Evolutionary conservation across 2,113 vertebrate species (phyloP).

Genomic region (Morone chrysops): DNA sequence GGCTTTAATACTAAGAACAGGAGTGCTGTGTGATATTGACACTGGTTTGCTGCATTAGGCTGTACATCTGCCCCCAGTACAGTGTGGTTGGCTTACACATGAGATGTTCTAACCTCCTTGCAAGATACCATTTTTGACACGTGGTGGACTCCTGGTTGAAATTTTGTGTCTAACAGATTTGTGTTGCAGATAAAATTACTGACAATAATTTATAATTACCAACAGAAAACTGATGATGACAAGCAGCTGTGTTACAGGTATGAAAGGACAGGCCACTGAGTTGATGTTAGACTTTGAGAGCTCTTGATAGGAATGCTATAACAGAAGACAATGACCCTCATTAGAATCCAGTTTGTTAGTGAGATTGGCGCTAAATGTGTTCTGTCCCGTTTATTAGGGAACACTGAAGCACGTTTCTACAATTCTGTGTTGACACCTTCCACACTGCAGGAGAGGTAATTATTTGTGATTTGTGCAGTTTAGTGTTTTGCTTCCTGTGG

Average conservation of each 20-base stretch:
- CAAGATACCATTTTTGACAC: background rate
- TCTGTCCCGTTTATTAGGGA: slow-evolving; percentile 19
- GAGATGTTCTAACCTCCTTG: background rate
- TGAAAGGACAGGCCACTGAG: background rate
- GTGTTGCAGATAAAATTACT: background rate
- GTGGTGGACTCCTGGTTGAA: background rate
- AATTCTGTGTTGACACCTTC: background rate
- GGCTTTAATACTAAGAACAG: background rate
- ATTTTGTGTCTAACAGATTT: background rate
- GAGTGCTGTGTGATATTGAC: background rate
- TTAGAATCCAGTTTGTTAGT: background rate
- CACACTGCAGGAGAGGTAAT: background rate
- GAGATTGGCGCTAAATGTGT: background rate
- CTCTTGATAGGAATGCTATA: background rate
- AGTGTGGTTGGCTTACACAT: background rate
- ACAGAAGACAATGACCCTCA: background rate
- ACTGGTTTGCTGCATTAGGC: slow-evolving; percentile 9
- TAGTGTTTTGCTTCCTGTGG: slow-evolving; percentile 6
- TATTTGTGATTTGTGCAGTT: slow-evolving; percentile 6
- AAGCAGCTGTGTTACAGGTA: background rate
- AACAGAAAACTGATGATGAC: background rate
- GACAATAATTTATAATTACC: background rate
- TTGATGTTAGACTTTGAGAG: background rate
- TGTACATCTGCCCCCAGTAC: background rate
- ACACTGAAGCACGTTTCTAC: background rate